These are phyloP conservation scores for Colaptes auratus DNA, from an alignment of 2,113 vertebrate species.

Conservation along the genomic window DNA sequence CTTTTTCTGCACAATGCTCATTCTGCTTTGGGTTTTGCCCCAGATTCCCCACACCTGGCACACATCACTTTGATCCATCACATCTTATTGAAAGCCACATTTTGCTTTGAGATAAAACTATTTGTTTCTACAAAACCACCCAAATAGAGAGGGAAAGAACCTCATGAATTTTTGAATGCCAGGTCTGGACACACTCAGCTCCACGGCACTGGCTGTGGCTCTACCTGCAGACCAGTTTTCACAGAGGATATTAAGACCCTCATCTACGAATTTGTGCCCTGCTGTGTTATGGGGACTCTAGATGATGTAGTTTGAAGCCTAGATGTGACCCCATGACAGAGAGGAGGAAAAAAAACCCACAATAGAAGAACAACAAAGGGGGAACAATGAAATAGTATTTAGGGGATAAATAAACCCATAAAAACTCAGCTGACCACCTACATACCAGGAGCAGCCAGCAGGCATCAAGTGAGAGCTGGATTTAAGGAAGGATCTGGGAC, in stretches of 20 bases:
- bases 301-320: neutral
- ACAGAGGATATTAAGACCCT: neutral
- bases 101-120: neutral
- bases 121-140: neutral
- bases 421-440: neutral
- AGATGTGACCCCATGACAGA: neutral
- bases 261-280: rapidly evolving
- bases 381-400: neutral
- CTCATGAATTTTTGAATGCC: neutral
- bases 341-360: neutral
- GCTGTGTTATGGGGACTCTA: neutral
- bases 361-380: neutral
- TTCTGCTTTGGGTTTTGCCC: neutral
- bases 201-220: neutral
- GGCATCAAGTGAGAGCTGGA: neutral
- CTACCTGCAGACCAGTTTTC: neutral
- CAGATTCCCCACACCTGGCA: neutral
- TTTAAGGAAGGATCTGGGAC: neutral
- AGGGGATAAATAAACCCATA: neutral
- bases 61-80: rapidly evolving
- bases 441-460: neutral
- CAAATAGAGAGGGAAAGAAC: rapidly evolving
- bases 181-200: neutral
- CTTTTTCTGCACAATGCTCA: rapidly evolving
- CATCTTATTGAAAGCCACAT: rapidly evolving